Base-by-base conservation (phyloP, 2,888 invertebrate genomes). In the Aporophyla nigra region DNA sequence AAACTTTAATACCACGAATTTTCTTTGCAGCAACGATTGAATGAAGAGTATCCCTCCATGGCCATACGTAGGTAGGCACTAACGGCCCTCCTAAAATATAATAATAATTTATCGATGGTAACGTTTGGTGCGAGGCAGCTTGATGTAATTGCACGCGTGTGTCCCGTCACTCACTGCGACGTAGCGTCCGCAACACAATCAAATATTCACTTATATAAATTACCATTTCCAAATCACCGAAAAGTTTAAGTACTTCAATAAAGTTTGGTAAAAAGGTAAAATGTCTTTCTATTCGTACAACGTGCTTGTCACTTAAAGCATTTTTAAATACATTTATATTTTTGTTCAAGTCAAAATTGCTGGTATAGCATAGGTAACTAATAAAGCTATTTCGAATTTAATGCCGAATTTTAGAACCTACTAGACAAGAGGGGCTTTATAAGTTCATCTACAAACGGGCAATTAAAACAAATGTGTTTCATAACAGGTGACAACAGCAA, bases 131-230 rank as follows among this genome's bases (percentile, higher is more conserved):
- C 79, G 80, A 71, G 89, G 89, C 89, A 78, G 89, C 87, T 91
- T 86, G 92, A 90, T 92, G 91, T 91, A 92, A 92, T 93, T 92
- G 93, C 93, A 89, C 89, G 88, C 86, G 90, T 88, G 88, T 86
- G 86, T 74, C 83, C 82, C 82, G 72, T 85, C 88, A 87, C 86
- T 83, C 87, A 66, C 86, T 75, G 83, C 62, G 74, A 6, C 27
- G 82, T 82, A 88, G 78, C 53, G 80, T 79, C 62, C 19, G 74
- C 82, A 81, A 43, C 56, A 16, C 66, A 76, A 72, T 12, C 43
- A 10, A 16, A 19, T 0, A 2, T 5, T 43, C 49, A 53, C 19
- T 10, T n/a, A 40, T 33, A 3, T 16, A 33, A n/a, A 33, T 10
- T 33, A 27, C 7, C 49, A 27, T 65, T 66, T 33, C 33, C 33